Conservation (phyloP, 2,797 vertebrate species). For the Meriones psammophilus region DNA sequence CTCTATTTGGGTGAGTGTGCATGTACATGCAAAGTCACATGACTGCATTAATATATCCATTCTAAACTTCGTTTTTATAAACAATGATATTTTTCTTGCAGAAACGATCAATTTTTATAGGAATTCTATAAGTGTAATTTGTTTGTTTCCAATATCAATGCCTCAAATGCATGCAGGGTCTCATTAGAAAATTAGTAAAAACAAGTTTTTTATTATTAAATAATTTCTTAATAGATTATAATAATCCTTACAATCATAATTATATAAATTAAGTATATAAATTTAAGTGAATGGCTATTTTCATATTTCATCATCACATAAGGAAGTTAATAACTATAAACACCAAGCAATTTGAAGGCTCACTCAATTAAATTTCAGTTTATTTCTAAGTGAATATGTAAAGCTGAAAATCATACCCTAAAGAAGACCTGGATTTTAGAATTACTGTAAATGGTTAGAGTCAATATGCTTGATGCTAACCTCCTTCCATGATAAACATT, state of each 20-base stretch:
- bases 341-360: not conserved
- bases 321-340: not conserved
- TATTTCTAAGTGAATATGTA: constrained; percentile 2
- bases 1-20: not conserved
- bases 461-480: not conserved
- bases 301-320: not conserved
- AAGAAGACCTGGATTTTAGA: not conserved
- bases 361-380: not conserved
- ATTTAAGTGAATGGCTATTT: not conserved
- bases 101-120: not conserved
- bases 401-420: not conserved
- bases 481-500: not conserved
- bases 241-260: not conserved
- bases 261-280: not conserved
- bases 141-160: not conserved
- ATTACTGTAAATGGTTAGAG: not conserved
- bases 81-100: constrained; percentile 26
- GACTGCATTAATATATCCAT: not conserved
- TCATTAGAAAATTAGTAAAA: constrained; percentile 15
- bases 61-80: not conserved
- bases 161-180: not conserved
- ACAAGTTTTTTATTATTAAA: not conserved
- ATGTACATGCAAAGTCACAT: not conserved
- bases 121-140: constrained; percentile 38
- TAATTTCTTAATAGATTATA: not conserved